A percentile compares a stretch with the other conserved stretches of the same genome.
Conservation (phyloP, 1,140 invertebrate genomes). For the Asobara japonica region DNA sequence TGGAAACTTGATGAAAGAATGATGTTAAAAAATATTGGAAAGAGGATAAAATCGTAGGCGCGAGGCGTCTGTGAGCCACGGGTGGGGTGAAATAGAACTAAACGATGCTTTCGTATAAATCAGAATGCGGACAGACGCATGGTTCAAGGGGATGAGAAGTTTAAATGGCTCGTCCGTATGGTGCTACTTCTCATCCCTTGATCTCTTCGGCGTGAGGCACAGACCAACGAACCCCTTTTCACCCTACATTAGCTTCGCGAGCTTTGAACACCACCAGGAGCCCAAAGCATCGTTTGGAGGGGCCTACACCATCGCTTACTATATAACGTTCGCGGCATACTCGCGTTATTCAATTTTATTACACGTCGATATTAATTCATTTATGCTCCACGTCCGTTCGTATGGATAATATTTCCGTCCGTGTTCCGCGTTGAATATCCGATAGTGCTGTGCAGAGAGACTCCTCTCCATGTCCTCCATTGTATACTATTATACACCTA, state of each 20-base stretch:
- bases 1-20: not conserved
- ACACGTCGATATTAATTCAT: slow-evolving; percentile 37
- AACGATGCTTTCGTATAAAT: slow-evolving; percentile 66
- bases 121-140: slow-evolving; percentile 66
- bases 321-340: slow-evolving; percentile 23
- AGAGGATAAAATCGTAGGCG: not conserved
- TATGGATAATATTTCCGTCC: slow-evolving; percentile 32
- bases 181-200: slow-evolving; percentile 57
- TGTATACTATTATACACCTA: slow-evolving; percentile 11
- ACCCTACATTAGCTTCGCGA: slow-evolving; percentile 41
- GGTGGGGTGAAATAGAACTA: slow-evolving; percentile 54
- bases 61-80: slow-evolving; percentile 31
- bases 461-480: not conserved
- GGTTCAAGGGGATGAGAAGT: slow-evolving; percentile 65
- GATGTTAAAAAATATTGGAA: not conserved
- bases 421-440: slow-evolving; percentile 14
- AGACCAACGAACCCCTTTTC: slow-evolving; percentile 36
- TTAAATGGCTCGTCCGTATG: slow-evolving; percentile 69
- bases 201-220: not conserved
- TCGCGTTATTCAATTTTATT: slow-evolving; percentile 39
- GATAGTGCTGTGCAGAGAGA: slow-evolving; percentile 15
- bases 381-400: slow-evolving; percentile 29
- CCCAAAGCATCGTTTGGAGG: not conserved
- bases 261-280: slow-evolving; percentile 30
- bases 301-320: slow-evolving; percentile 7